Conservation (phyloP, 1,140 invertebrate species). For the Calosoma granatense region DNA sequence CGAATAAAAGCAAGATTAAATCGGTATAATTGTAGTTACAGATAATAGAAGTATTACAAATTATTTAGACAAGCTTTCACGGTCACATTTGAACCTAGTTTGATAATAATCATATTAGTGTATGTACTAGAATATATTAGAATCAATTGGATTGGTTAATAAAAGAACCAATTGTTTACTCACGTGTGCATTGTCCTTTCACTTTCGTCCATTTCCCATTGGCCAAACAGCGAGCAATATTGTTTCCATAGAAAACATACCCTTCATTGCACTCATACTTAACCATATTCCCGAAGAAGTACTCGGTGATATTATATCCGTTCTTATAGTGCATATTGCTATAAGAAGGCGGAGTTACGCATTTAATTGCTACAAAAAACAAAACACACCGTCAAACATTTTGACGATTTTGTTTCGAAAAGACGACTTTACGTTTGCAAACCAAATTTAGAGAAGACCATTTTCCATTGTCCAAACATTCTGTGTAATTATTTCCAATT, state of each 20-base stretch:
- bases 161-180: constrained; percentile 12
- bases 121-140: too few relatives aligned
- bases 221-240: constrained; percentile 37
- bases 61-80: too few relatives aligned
- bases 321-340: constrained; percentile 18
- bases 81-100: too few relatives aligned
- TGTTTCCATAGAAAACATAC: constrained; percentile 39
- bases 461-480: constrained; percentile 35
- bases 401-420: neutral
- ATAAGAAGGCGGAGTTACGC: constrained; percentile 27
- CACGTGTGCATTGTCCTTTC: constrained; percentile 40
- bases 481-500: constrained; percentile 28
- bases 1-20: too few relatives aligned
- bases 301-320: constrained; percentile 15
- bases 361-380: constrained; percentile 29
- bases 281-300: constrained; percentile 35
- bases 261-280: constrained; percentile 39
- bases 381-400: neutral
- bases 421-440: constrained; percentile 29
- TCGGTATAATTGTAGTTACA: too few relatives aligned
- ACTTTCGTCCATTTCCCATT: constrained; percentile 44
- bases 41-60: too few relatives aligned
- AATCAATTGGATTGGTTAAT: too few relatives aligned
- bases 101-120: too few relatives aligned
- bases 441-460: constrained; percentile 35